phyloP scores from a whole-genome alignment of 2,888 invertebrate genomes.

The Brachypalpus laphriformis region DNA sequence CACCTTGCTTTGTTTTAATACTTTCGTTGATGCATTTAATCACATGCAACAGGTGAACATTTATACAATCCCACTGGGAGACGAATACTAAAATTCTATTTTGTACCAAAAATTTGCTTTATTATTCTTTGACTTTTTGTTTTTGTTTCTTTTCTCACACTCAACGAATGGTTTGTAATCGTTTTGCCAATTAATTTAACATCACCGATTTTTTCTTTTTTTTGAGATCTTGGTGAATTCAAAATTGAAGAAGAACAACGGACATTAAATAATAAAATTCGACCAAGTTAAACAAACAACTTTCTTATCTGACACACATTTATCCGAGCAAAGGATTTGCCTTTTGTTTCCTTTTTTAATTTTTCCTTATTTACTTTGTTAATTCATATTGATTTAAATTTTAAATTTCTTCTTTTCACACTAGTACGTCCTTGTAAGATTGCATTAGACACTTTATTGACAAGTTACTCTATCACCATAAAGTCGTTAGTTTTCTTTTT shows the following conservation, averaged over 20 bases:
- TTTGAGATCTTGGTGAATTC: background rate
- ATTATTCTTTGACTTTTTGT: background rate
- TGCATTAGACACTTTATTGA: background rate
- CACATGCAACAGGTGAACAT: slow-evolving; percentile 16
- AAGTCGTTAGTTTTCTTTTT: background rate
- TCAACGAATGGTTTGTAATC: slow-evolving; percentile 2
- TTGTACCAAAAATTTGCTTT: slow-evolving; percentile 24
- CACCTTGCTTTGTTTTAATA: background rate
- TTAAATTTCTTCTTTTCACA: too few relatives aligned
- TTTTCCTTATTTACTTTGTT: too few relatives aligned
- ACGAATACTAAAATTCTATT: slow-evolving; percentile 20
- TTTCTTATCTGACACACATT: slow-evolving; percentile 48
- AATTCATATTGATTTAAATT: background rate
- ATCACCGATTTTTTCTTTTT: slow-evolving; percentile 4
- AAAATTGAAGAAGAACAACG: background rate
- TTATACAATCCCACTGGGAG: slow-evolving; percentile 12
- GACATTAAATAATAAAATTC: background rate
- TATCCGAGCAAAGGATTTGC: slow-evolving; percentile 15
- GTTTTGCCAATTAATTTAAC: slow-evolving; percentile 33
- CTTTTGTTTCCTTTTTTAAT: background rate
- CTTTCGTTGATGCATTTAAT: slow-evolving; percentile 21
- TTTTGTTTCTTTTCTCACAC: background rate
- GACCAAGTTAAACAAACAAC: background rate
- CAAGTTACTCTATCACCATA: background rate
- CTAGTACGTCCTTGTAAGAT: too few relatives aligned